Evolutionary conservation across 2,888 invertebrate genomes (phyloP), one percentile per base, ranked within the genome.

Genomic region (Spicauda simplicius): DNA sequence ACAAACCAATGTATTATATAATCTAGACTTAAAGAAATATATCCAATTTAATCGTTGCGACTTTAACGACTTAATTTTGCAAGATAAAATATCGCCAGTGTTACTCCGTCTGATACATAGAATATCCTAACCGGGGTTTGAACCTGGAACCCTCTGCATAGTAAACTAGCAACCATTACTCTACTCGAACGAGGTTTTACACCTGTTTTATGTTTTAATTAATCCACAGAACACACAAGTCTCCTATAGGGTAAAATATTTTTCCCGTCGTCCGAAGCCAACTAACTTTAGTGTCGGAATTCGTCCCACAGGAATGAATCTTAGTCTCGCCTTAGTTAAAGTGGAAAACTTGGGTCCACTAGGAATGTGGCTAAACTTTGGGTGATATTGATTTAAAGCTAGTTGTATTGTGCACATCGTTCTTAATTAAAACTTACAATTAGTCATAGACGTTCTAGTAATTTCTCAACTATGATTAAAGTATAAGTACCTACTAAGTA

Each of bases 241-340:
- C 45, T 12, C 41, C 14, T n/a, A 45, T 45, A n/a, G 0, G n/a
- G n/a, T n/a, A 45, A 45, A 45, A 45, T 45, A n/a, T 45, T 45
- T 45, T n/a, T 12, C 37, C 11, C n/a, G 6, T 45, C n/a, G 18
- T 50, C 50, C 50, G 50, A 50, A 50, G 50, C 18, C 18, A 18
- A 50, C 37, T 54, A 56, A 63, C 56, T 56, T 64, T 30, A 33
- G 56, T 41, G 54, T 10, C 63, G 37, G 61, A 63, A 63, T 56
- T 48, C 20, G 48, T 56, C 56, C 63, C 56, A n/a, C 50, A 20
- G 50, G 63, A 64, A 45, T 25, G 63, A 33, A 48, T 64, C 56
- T 30, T 56, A 48, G 55, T 45, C 56, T 56, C 25, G 41, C 37
- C 18, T 48, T 33, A 33, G 48, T n/a, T 64, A 55, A 48, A 63